Percentiles rank a stretch among this genome's conserved stretches.
Evolutionary conservation across 2,113 vertebrate species (phyloP).

Genomic region (Ardeotis arabs): DNA sequence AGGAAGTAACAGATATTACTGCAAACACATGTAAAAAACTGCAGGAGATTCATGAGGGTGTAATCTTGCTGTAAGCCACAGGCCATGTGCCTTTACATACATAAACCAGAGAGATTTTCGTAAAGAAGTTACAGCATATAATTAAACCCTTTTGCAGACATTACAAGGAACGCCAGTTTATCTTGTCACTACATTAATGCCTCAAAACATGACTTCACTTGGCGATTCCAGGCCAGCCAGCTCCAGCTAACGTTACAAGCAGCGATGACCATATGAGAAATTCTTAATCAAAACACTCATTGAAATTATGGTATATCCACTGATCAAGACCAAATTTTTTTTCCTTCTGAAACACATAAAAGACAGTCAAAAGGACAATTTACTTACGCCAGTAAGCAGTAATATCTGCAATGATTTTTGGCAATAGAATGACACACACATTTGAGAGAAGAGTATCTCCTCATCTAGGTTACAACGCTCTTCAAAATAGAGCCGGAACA

Average conservation of each 20-base stretch:
- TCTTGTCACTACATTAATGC: background rate
- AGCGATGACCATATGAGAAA: background rate
- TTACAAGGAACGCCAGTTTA: background rate
- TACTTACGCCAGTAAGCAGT: background rate
- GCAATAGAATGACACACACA: background rate
- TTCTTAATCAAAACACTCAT: background rate
- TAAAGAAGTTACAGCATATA: background rate
- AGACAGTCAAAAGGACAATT: background rate
- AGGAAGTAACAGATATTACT: background rate
- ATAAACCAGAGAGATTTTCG: background rate
- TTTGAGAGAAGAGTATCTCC: conserved; percentile 2
- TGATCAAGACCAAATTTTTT: background rate
- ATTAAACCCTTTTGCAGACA: background rate
- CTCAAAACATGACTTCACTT: background rate
- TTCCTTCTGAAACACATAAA: background rate
- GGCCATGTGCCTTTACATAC: background rate
- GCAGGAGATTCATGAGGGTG: background rate
- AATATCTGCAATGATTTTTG: background rate
- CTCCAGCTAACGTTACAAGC: background rate
- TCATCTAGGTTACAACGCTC: conserved; percentile 10
- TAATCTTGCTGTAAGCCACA: background rate
- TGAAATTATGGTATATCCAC: background rate
- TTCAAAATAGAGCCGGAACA: conserved; percentile 4
- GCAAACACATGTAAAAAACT: background rate
- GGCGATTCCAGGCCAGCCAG: rapidly evolving